Evolutionary conservation across 2,888 invertebrate species (phyloP), one percentile per base, ranked within the genome.

Genomic region (Leptarthrus brevirostris): DNA sequence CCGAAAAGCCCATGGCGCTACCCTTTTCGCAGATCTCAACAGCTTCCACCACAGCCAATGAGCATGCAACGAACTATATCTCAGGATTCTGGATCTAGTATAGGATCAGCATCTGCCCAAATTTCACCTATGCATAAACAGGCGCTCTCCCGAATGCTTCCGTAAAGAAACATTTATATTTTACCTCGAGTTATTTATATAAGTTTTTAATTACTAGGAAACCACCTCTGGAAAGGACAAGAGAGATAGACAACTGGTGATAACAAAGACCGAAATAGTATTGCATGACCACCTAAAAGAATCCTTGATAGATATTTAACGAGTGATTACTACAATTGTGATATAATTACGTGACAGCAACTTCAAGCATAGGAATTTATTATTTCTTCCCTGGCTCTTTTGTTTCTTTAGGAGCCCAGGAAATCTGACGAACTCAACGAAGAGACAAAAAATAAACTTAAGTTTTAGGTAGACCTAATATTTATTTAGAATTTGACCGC

Each of bases 1-100:
- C 91, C 92, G 0, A 93, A 93, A 83, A 90, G 92, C 30, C 91
- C 92, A 0, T 93, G 92, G 93, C 87, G 90, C 78, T 92, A 92
- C 82, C 91, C 92, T 0, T 86, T 87, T 75, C 83, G 86, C 12
- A 81, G 87, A 3, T 77, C 82, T 2, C 84, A 84, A 74, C 82
- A 83, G 74, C 40, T 73, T 20, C 77, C 80, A 44, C 79, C 79
- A 22, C 76, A 79, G 86, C 76, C 79, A 77, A 74, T 86, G 86
- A 77, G 74, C 53, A 86, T 89, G 81, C 85, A 87, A 85, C 88
- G 84, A 83, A 87, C 86, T 81, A 86, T 85, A 86, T 91, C 80
- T 80, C 89, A 78, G 87, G 89, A 81, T 86, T 90, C 83, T 76
- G 88, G 88, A 20, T 90, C 90, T 58, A 89, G 89, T 80, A 86